Percentiles rank a stretch among this genome's conserved stretches.
These are phyloP conservation scores for Burhinus bistriatus DNA, from an alignment of 2,113 vertebrate species.

Conservation along the genomic window DNA sequence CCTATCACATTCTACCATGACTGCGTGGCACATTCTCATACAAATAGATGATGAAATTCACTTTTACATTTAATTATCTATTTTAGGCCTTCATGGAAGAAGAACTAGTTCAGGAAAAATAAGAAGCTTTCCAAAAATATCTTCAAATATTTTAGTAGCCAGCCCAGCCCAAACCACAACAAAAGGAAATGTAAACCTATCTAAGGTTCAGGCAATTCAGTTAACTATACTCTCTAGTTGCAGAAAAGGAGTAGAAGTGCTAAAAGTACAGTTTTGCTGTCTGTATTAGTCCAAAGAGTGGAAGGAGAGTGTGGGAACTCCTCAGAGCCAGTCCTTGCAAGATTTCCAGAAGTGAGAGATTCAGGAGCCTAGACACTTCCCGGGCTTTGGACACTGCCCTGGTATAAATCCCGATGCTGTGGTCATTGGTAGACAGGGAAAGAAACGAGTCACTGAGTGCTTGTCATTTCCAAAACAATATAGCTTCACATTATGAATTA, in stretches of 20 bases:
- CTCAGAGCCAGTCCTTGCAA: neutral
- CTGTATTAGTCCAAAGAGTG: neutral
- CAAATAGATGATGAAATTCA: neutral
- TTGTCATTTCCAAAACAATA: neutral
- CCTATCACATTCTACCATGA: neutral
- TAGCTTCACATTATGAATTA: slow-evolving; percentile 10
- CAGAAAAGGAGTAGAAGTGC: neutral
- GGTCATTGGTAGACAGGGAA: neutral
- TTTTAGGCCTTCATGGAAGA: neutral
- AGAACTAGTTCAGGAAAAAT: neutral
- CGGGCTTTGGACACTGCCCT: neutral
- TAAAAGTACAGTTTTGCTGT: neutral
- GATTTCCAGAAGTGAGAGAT: neutral
- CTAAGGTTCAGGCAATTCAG: neutral
- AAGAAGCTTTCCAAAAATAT: neutral
- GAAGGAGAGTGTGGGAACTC: neutral
- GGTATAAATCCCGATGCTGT: neutral
- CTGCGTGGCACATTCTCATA: neutral
- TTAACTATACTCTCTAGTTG: neutral
- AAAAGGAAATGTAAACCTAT: neutral
- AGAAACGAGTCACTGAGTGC: neutral
- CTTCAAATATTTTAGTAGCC: neutral
- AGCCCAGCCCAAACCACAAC: neutral
- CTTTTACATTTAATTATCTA: neutral
- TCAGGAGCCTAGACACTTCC: neutral